Conservation (phyloP, 2,797 vertebrate genomes). For the Malacoctenus gilli region DNA sequence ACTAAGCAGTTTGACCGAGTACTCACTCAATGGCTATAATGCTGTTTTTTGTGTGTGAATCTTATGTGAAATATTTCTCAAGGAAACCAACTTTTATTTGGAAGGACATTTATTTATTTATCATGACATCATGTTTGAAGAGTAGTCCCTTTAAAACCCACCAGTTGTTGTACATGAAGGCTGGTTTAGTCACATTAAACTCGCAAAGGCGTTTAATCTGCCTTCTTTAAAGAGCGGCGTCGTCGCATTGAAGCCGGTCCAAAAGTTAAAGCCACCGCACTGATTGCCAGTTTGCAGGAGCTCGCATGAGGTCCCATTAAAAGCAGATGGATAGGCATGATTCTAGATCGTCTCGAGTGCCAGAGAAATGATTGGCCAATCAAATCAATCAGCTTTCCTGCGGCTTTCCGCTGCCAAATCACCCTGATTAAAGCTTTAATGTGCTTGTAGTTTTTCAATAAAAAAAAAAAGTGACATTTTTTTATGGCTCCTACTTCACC, state of each 20-base stretch:
- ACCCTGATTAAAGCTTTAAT: slow-evolving; percentile 13
- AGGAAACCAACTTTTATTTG: too few relatives aligned
- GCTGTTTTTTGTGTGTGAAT: too few relatives aligned
- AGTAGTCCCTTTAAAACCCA: background rate
- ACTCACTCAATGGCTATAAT: too few relatives aligned
- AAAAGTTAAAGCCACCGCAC: slow-evolving; percentile 7
- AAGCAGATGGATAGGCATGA: slow-evolving; percentile 21
- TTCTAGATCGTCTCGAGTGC: slow-evolving; percentile 25
- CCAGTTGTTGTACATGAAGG: background rate
- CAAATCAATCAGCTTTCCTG: slow-evolving; percentile 23
- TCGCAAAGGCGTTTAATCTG: background rate
- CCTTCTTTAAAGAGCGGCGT: background rate
- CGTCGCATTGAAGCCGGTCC: slow-evolving; percentile 12
- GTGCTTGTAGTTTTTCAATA: slow-evolving; percentile 14
- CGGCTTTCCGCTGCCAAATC: slow-evolving; percentile 3
- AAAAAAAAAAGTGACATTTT: background rate
- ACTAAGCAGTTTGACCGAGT: too few relatives aligned
- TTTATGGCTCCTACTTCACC: background rate
- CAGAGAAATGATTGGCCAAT: slow-evolving; percentile 37
- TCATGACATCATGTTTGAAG: background rate
- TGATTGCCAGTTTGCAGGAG: slow-evolving; percentile 25
- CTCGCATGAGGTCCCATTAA: slow-evolving; percentile 18
- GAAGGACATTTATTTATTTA: too few relatives aligned
- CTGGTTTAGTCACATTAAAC: background rate
- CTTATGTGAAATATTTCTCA: too few relatives aligned